Conservation (phyloP, 2,888 invertebrate species). For the Zelleria hepariella region DNA sequence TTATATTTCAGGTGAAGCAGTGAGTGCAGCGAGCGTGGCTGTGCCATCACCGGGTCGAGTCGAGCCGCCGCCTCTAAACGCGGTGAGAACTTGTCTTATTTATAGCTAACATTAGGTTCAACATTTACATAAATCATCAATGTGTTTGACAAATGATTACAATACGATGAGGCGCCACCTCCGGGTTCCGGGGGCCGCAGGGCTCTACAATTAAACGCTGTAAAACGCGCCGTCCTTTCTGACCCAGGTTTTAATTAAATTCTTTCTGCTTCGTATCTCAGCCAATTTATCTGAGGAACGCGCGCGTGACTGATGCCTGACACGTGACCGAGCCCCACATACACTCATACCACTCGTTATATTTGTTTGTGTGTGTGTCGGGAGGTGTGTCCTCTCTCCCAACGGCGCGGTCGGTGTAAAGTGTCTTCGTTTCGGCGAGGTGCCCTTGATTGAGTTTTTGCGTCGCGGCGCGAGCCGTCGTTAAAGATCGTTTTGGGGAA, state of each 20-base stretch:
- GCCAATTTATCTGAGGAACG: conserved; percentile 1
- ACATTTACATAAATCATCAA: neutral
- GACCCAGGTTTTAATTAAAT: conserved; percentile 10
- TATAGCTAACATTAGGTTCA: neutral
- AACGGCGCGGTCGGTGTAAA: neutral
- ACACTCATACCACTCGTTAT: neutral
- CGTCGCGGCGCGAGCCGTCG: neutral
- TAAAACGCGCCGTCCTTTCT: neutral
- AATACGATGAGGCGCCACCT: neutral
- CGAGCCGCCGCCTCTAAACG: conserved; percentile 41
- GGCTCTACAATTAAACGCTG: conserved; percentile 3
- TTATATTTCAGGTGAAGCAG: conserved; percentile 34
- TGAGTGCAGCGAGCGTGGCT: conserved; percentile 38
- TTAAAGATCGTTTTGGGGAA: conserved; percentile 3
- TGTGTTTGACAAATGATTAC: neutral
- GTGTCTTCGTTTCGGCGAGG: neutral
- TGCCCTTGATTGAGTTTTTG: conserved; percentile 5
- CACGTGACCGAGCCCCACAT: neutral
- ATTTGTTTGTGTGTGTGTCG: neutral
- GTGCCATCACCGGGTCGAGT: conserved; percentile 39
- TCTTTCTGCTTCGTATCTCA: conserved; percentile 13
- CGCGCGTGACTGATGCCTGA: conserved; percentile 8
- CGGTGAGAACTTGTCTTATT: conserved; percentile 35
- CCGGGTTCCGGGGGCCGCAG: neutral
- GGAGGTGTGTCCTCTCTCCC: neutral